These are phyloP conservation scores for Blastobasis adustella DNA, from an alignment of 2,888 invertebrate genomes.

Conservation along the genomic window DNA sequence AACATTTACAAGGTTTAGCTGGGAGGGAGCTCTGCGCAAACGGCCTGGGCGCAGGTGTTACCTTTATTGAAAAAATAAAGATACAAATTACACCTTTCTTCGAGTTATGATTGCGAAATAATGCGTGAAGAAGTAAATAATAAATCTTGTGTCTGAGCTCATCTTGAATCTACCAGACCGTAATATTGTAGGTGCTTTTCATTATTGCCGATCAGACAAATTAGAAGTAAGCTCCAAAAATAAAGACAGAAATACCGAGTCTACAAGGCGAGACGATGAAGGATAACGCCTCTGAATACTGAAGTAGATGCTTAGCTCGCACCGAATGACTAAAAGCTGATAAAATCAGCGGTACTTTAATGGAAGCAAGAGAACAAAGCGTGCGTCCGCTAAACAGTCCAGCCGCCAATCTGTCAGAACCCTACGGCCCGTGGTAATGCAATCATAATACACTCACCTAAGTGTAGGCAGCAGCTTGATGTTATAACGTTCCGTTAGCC, in stretches of 20 bases:
- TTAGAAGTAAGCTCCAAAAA: too few relatives aligned
- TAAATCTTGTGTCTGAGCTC: too few relatives aligned
- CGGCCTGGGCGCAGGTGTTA: slow-evolving; percentile 62
- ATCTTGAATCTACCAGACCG: too few relatives aligned
- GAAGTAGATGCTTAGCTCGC: background rate
- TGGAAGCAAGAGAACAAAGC: background rate
- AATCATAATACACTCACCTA: slow-evolving; percentile 40
- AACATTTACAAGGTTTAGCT: slow-evolving; percentile 67
- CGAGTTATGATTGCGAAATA: slow-evolving; percentile 2
- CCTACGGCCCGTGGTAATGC: slow-evolving; percentile 1
- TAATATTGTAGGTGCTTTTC: too few relatives aligned
- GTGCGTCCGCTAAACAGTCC: background rate
- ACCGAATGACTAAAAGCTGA: background rate
- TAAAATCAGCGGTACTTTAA: background rate
- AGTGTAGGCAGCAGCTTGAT: slow-evolving; percentile 52
- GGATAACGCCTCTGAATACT: too few relatives aligned
- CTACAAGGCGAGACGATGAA: too few relatives aligned
- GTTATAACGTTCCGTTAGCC: slow-evolving; percentile 51
- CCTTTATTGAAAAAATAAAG: slow-evolving; percentile 66
- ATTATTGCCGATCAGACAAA: too few relatives aligned
- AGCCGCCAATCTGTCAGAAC: background rate
- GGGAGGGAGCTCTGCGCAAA: slow-evolving; percentile 48
- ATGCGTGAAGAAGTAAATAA: too few relatives aligned
- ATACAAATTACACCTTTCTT: slow-evolving; percentile 65
- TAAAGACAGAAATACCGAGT: too few relatives aligned